Percentiles rank a stretch among this genome's conserved stretches.
phyloP scores from a whole-genome alignment of 2,888 invertebrate species.

The Branchinecta sandiegonensis region DNA sequence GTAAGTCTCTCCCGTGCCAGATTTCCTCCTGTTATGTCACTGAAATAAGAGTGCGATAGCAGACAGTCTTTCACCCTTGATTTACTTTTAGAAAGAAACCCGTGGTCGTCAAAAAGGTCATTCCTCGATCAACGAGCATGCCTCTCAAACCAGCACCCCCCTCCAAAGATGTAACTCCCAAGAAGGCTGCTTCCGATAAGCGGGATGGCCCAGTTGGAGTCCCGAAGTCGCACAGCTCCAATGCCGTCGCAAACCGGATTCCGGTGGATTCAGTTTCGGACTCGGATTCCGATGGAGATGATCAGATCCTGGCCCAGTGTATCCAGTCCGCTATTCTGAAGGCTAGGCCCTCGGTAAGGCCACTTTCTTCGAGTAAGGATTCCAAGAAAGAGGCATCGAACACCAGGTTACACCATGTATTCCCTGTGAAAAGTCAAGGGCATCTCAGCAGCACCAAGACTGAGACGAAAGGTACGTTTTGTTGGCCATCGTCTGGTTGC shows the following conservation, averaged over 20 bases:
- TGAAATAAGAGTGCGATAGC: no score
- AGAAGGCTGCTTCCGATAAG: background rate
- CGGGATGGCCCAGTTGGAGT: background rate
- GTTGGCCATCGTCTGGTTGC: no score
- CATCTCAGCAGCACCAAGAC: background rate
- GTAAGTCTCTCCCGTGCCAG: no score
- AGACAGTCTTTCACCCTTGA: background rate
- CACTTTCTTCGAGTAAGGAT: background rate
- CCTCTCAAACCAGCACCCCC: background rate
- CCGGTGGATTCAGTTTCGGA: conserved; percentile 39
- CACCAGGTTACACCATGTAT: no score
- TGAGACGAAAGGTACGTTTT: background rate
- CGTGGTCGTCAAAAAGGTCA: background rate
- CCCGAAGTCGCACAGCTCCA: conserved; percentile 22
- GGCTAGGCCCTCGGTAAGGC: conserved; percentile 32
- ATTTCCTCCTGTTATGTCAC: no score
- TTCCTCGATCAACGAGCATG: conserved; percentile 7
- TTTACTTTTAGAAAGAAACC: background rate
- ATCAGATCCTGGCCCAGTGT: conserved; percentile 49
- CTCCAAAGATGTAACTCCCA: conserved; percentile 1
- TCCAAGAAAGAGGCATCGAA: background rate
- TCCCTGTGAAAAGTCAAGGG: background rate
- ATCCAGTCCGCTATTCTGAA: conserved; percentile 50
- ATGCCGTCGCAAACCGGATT: background rate
- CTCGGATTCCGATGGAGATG: conserved; percentile 43